A percentile compares a stretch with the other conserved stretches of the same genome.
Conservation (phyloP, 2,113 vertebrate genomes). For the Nycticebus coucang region DNA sequence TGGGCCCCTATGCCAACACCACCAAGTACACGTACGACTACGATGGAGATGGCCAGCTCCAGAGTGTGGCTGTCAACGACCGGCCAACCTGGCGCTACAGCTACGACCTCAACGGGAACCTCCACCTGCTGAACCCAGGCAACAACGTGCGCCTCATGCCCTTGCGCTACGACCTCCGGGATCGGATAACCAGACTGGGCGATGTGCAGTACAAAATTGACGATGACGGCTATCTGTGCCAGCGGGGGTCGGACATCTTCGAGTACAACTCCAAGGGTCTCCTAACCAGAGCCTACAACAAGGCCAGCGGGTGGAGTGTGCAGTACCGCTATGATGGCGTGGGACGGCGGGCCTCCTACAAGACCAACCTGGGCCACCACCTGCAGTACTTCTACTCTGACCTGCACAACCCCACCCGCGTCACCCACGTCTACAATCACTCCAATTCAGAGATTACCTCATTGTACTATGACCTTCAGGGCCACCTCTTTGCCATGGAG, state of each 20-base stretch:
- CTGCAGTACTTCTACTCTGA: conserved; percentile 99
- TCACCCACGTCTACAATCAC: conserved; percentile 99
- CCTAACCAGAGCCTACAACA: conserved; percentile 95
- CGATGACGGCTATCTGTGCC: conserved; percentile 95
- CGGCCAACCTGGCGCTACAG: conserved; percentile 99
- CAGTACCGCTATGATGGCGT: conserved; percentile 97
- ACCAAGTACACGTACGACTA: conserved; percentile 99
- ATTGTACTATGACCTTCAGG: conserved; percentile 98
- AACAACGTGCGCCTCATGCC: conserved; percentile 96
- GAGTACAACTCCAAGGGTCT: conserved; percentile 99
- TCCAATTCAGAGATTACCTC: conserved; percentile 98
- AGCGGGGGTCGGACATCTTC: conserved; percentile 94
- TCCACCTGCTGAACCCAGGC: conserved; percentile 95
- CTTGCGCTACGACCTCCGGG: conserved; percentile 95
- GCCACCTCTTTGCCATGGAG: conserved; percentile 99
- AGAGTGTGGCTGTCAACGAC: conserved; percentile 96
- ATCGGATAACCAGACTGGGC: conserved; percentile 96
- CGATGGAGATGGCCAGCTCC: conserved; percentile 97
- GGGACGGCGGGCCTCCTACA: conserved; percentile 95
- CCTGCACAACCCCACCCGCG: conserved; percentile 94
- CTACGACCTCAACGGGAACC: conserved; percentile 98
- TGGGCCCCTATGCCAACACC: conserved; percentile 98
- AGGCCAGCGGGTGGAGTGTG: conserved; percentile 94
- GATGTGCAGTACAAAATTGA: conserved; percentile 97
- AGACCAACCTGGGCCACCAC: conserved; percentile 97